Evolutionary conservation across 2,797 vertebrate species (phyloP), one percentile per base, ranked within the genome.

Genomic region (Mormyrus hasselquistii): DNA sequence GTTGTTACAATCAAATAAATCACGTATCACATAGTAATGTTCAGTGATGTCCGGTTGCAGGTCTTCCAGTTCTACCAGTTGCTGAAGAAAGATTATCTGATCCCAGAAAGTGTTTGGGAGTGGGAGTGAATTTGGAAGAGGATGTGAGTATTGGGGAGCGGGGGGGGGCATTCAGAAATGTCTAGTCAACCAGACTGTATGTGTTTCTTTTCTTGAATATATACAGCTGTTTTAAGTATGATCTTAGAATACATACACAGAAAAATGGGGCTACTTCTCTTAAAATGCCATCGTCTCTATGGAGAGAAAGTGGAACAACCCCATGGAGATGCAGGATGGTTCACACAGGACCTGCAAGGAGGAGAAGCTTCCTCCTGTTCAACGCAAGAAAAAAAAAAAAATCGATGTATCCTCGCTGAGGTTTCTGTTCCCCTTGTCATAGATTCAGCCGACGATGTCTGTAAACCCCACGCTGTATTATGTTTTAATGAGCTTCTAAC

Each of bases 321-420:
- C 16, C n/a, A 49, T 85, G 25, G 47, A 85, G 49, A 25, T 29
- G 49, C 49, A 85, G 82, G 47, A 22, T 47, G 82, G 82, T 85
- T 85, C 82, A 50, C 44, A 85, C 44, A 52, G 25, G 44, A 85
- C 79, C 79, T 47, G 79, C 79, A 84, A 44, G 82, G 44, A 84
- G 41, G 25, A 29, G 25, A 84, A 25, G 4, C 82, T 52, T 10
- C 3, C 49, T 85, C n/a, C 49, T 29, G 22, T 52, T 29, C 38
- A 8, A 49, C 4, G 25, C 2, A 69, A 69, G 25, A 29, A 83
- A 82, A 44, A 49, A 82, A 44, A 49, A 83, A 84, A 29, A 52
- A 50, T 10, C n/a, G 12, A 25, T 12, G 10, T 25, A 22, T 50
- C 22, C n/a, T 52, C 5, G 2, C 49, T 50, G 9, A 52, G 41